Percentiles rank a stretch among this genome's conserved stretches.
phyloP scores from a whole-genome alignment of 2,113 vertebrate genomes.

The Melanerpes formicivorus region DNA sequence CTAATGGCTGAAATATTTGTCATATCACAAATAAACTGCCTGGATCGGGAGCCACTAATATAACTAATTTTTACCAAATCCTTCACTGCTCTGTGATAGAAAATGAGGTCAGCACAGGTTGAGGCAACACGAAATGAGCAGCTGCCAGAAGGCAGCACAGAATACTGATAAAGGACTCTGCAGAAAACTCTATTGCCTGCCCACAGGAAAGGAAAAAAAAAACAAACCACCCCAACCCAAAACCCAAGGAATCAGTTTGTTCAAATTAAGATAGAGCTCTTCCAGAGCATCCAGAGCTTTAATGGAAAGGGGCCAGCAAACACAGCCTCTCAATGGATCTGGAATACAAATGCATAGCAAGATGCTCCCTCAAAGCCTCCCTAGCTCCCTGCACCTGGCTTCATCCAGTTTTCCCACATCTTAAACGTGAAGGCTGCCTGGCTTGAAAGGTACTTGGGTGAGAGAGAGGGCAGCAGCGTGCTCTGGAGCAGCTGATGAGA shows the following conservation, averaged over 20 bases:
- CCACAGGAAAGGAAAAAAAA: not conserved
- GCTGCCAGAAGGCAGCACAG: slow-evolving; percentile 83
- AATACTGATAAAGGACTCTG: slow-evolving; percentile 80
- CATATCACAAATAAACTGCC: slow-evolving; percentile 95
- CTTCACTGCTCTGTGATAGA: slow-evolving; percentile 82
- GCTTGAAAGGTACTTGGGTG: not conserved
- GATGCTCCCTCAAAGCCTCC: not conserved
- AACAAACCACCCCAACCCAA: not conserved
- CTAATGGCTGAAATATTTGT: slow-evolving; percentile 99
- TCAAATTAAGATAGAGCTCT: slow-evolving; percentile 66
- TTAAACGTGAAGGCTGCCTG: accelerated
- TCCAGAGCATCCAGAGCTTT: slow-evolving; percentile 29
- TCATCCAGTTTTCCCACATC: accelerated
- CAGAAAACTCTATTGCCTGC: slow-evolving; percentile 27
- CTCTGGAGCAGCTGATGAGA: not conserved
- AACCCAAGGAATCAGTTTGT: slow-evolving; percentile 42
- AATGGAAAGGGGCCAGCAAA: slow-evolving; percentile 16
- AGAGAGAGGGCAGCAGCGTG: not conserved
- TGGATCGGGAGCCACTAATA: slow-evolving; percentile 89
- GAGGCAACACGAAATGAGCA: slow-evolving; percentile 91
- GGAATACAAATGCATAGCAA: slow-evolving; percentile 18
- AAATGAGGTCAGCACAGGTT: slow-evolving; percentile 96
- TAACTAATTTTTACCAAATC: slow-evolving; percentile 96
- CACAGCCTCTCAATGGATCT: not conserved
- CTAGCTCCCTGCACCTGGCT: not conserved